phyloP scores from a whole-genome alignment of 2,113 vertebrate genomes.

The Bos javanicus region DNA sequence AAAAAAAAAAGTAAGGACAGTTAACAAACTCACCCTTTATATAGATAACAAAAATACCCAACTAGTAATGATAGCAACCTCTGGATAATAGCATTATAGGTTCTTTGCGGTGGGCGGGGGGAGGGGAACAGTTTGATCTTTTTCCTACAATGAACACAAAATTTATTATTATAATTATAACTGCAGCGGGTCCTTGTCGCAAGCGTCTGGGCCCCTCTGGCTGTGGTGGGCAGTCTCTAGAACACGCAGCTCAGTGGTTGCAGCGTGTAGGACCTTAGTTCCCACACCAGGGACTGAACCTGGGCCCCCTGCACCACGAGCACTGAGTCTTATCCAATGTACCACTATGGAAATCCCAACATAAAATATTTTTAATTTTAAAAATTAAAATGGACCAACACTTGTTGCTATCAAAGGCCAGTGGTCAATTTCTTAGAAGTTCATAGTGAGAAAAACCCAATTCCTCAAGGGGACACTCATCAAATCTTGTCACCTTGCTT shows the following conservation, averaged over 20 bases:
- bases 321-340: background rate
- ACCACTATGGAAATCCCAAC: background rate
- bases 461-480: background rate
- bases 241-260: background rate
- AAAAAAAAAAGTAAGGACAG: background rate
- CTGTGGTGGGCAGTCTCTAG: background rate
- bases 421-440: background rate
- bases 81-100: background rate
- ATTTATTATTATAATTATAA: background rate
- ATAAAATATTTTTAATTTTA: background rate
- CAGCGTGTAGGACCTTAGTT: background rate
- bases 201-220: background rate
- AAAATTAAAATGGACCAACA: background rate
- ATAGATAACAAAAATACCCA: background rate
- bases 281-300: background rate
- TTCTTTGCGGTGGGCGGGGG: background rate
- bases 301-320: background rate
- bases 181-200: background rate
- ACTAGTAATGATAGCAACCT: background rate
- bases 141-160: background rate
- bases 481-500: background rate
- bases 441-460: background rate
- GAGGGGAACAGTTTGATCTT: background rate
- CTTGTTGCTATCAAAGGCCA: background rate
- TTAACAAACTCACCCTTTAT: background rate